Base-by-base conservation (phyloP, 2,113 vertebrate species). In the Ancistrus triradiatus region DNA sequence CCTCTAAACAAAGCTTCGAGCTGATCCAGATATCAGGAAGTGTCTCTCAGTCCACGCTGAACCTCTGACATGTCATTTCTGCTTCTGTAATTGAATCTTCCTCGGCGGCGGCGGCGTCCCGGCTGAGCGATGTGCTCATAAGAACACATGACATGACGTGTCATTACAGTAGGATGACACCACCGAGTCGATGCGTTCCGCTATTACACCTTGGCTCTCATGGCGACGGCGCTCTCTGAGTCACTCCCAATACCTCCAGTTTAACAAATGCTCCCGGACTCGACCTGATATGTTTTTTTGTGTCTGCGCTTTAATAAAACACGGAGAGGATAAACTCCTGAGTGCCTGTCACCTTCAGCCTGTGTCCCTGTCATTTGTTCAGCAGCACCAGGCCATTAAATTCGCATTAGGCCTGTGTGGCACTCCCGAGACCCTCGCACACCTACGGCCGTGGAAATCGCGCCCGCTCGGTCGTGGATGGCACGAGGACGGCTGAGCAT, bases 381-480 rank as follows among this genome's bases (percentile, higher is more conserved):
- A 88, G 90, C 91, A 89, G 91, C 91, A 89, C 91, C 87, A 89
- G 90, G 88, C 93, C 92, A 94, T 95, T 98, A 97, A 95, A 97
- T 92, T 95, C 93, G 91, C 93, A 98, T 97, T 94, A 98, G 90
- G 91, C 85, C 86, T 90, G 89, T 82, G 78, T 89, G 89, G 90
- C 91, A 90, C 87, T 87, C 83, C 84, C 86, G 88, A 91, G 89
- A 90, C 89, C 88, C 90, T 91, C 90, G 90, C 89, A 89, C 89
- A 94, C 91, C 91, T 92, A 91, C 90, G 92, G 88, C 91, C 90
- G 89, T 86, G 90, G 90, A 90, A 46, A 33, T 28, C 38, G 43
- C 42, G 48, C 50, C 22, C 27, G 33, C 14, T 42, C 19, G 17
- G 35, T 10, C 7, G 18, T 21, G 6, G 25, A 67, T 90, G 85